Evolutionary conservation across 2,888 invertebrate species (phyloP), one percentile per base, ranked within the genome.

Genomic region (Drosophila emarginata): DNA sequence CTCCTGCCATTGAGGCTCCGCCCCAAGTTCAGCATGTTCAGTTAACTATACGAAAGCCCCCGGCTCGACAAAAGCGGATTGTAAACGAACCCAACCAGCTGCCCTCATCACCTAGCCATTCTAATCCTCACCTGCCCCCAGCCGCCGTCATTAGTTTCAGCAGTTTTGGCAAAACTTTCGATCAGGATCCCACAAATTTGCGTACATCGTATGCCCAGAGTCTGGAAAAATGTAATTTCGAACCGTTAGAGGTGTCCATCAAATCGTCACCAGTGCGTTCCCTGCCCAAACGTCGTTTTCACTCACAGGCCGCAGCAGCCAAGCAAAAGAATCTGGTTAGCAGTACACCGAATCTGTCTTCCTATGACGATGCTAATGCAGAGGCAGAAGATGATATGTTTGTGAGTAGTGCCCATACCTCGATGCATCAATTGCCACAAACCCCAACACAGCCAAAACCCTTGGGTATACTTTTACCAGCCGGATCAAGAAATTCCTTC

Each of bases 321-420:
- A 89, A 90, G 59, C 90, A 91, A 63, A 88, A 90, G 15, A 89
- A 77, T 18, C 70, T 92, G 66, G 92, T 93, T 0, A 91, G 92
- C 15, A 93, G 93, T 77, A 95, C 95, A 5, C 95, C 95, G 0
- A 95, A 95, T 89, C 89, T 95, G 52, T 91, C 91, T 87, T 93
- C 82, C 85, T 93, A 76, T 70, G 88, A 81, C 45, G 52, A 53
- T 23, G 50, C 75, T 2, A 59, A 21, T 23, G 60, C 76, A 57
- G 67, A 88, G 39, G 74, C 93, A 83, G 75, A 93, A 67, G 94
- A 94, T 69, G 91, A 93, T 69, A 93, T 94, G 32, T 91, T 91
- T 54, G 93, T 93, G 64, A 93, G 94, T 1, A 94, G 94, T 64
- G 94, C 94, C 70, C 93, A 94, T 58, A 92, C 94, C 37, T 94